Evolutionary conservation across 2,888 invertebrate species (phyloP), one percentile per base, ranked within the genome.

Genomic region (Lacanobia wlatinum): DNA sequence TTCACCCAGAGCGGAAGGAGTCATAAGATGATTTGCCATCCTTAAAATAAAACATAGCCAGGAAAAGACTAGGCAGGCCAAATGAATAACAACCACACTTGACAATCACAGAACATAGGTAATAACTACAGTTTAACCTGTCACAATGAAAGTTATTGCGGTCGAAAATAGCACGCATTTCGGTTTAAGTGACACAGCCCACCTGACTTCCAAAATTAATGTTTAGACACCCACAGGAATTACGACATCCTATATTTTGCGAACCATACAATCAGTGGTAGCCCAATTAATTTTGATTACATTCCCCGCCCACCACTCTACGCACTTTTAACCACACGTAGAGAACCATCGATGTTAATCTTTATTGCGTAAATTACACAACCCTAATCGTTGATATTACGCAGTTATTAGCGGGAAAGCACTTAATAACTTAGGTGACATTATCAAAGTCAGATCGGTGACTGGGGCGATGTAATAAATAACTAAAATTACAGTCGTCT

Each of bases 361-460:
- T 79, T 77, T 80, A 84, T 86, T 79, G 70, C 80, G 69, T 79
- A 86, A 84, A 88, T 87, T 83, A 84, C 73, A 72, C 76, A 79
- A 76, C 59, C 59, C 70, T 80, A 83, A 85, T 84, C 69, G 81
- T 72, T 76, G 58, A 70, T 74, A 71, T 82, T 84, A 72, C 76
- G 69, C 67, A 85, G 80, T 80, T 84, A 83, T 88, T 84, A 84
- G 73, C 43, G 62, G 56, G 55, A 85, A 82, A 77, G 76, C 84
- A 87, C 79, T 88, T 84, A 86, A 88, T 88, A 85, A 84, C 82
- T 76, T 56, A 80, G 83, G 79, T 75, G 87, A 87, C 88, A 82
- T 83, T 86, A 88, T 88, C 88, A 76, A 70, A 46, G 48, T 75
- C n/a, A 76, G 80, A 86, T 87, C 87, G 71, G 62, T 76, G 71